Base-by-base conservation (phyloP, 2,888 invertebrate genomes). In the Megaustenia siamemsis region DNA sequence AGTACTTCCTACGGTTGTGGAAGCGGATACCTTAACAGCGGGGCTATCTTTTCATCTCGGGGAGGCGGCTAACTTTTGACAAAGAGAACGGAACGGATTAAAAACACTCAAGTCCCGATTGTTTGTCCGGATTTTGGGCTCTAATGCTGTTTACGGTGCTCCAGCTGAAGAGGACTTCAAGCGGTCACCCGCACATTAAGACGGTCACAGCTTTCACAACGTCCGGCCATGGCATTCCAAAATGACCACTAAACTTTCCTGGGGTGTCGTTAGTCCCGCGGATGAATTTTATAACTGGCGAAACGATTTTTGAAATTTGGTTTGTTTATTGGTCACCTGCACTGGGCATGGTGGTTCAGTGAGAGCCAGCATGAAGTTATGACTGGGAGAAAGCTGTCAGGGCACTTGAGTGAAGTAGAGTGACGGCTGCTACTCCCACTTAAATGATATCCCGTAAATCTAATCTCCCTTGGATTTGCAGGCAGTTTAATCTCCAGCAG, bases 321-420 rank as follows among this genome's bases (percentile, higher is more conserved):
- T 75, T 75, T 75, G 63, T 82, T 82, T 82, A 82, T 82, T 82
- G 66, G 75, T 69, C 82, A 82, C 82, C 82, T 82, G 75, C 66
- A 69, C 45, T 32, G 79, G 6, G 45, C 18, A n/a, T 43, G 21
- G 45, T 18, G n/a, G 79, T 63, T 45, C 40, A 35, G n/a, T 1
- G 32, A 56, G 21, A 24, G 38, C n/a, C 21, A 40, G 45, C 21
- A 69, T 32, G 45, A 40, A 79, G n/a, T 66, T 40, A 79, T 69
- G 12, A 81, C 53, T 24, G 35, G n/a, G 45, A 69, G 53, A 69
- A 69, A 69, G 53, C 35, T 68, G 80, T 69, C 69, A 69, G 10
- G 43, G n/a, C 49, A 69, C 80, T 81, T 69, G 32, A 81, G 69
- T 53, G 66, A 66, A 28, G 66, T 49, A 49, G 69, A 53, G 53